These are phyloP conservation scores for Sebastes fasciatus DNA, from an alignment of 2,113 vertebrate species.

Conservation along the genomic window DNA sequence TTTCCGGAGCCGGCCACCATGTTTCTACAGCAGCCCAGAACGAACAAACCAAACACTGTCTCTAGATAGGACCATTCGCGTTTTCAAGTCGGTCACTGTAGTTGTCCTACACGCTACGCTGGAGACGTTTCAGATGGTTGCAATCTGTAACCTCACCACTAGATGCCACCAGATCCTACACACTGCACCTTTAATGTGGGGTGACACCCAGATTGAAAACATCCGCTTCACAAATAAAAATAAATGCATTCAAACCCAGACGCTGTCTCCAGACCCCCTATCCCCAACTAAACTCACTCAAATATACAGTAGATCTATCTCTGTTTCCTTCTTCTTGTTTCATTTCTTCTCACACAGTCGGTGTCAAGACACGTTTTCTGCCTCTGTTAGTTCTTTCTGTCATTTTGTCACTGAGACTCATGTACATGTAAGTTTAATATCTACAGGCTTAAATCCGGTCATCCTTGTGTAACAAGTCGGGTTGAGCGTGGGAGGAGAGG, in stretches of 20 bases:
- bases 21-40: no score
- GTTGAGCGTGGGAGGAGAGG: not conserved
- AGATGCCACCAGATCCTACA: no score
- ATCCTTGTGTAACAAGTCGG: conserved; percentile 7
- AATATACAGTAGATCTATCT: not conserved
- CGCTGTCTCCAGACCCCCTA: not conserved
- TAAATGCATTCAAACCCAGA: not conserved
- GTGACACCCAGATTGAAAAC: not conserved
- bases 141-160: no score
- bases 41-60: no score
- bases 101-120: no score
- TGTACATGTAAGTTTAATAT: not conserved
- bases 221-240: not conserved
- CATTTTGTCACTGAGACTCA: no score
- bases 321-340: not conserved
- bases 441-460: not conserved
- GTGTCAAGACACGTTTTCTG: not conserved
- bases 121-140: no score
- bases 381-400: not conserved
- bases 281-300: not conserved
- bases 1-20: no score
- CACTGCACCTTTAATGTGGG: no score
- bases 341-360: not conserved
- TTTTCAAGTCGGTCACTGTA: no score
- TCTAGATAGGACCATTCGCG: no score